Conservation (phyloP, 1,140 invertebrate genomes). For the Oreohelix idahoensis region DNA sequence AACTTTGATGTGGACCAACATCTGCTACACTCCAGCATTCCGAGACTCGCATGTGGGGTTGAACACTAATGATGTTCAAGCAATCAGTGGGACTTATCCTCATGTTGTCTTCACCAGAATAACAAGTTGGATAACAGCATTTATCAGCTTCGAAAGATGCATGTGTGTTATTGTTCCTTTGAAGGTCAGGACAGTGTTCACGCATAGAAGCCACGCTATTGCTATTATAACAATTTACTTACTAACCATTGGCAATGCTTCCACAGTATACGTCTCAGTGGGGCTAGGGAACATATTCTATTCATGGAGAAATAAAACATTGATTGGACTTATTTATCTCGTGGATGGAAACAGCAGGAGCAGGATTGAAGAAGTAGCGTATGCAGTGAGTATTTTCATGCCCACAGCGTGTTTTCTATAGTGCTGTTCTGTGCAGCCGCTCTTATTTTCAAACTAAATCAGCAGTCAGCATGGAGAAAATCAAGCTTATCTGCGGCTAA, state of each 20-base stretch:
- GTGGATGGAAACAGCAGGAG: background rate
- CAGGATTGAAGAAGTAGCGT: background rate
- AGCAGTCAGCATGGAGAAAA: background rate
- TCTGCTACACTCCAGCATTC: conserved; percentile 10
- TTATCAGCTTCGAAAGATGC: no score
- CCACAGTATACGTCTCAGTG: background rate
- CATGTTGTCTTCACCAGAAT: conserved; percentile 2
- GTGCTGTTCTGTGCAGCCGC: background rate
- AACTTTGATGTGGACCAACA: conserved; percentile 1
- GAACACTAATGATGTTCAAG: background rate
- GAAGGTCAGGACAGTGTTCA: background rate
- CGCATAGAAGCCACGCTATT: background rate
- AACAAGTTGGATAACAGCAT: background rate
- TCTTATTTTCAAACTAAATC: background rate
- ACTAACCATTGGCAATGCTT: background rate
- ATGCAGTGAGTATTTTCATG: background rate
- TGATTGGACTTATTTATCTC: background rate
- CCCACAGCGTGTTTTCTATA: background rate
- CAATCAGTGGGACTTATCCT: background rate
- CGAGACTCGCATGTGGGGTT: background rate
- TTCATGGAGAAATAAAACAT: background rate
- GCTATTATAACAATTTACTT: background rate
- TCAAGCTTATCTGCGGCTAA: background rate
- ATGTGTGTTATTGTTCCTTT: background rate
- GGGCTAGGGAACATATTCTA: background rate